Evolutionary conservation across 1,140 invertebrate genomes (phyloP).

Genomic region (Melitaea cinxia): DNA sequence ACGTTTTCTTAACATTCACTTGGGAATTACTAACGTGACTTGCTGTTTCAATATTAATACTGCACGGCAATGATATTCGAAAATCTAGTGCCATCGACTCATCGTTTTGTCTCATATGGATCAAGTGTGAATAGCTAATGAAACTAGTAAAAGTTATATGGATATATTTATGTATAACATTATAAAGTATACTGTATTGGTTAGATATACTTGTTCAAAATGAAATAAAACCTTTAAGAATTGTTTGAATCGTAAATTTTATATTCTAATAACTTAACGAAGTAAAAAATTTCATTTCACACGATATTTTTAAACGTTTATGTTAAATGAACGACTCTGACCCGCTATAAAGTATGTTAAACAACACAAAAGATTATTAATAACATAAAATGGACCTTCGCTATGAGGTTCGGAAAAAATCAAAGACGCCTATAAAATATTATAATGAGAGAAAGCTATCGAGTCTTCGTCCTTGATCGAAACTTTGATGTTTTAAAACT

Average conservation of each 20-base stretch:
- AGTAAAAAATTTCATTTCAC: background rate
- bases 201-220: no score
- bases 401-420: conserved; percentile 33
- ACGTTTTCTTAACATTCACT: conserved; percentile 50
- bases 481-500: conserved; percentile 18
- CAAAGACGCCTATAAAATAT: conserved; percentile 38
- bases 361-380: conserved; percentile 1
- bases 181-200: no score
- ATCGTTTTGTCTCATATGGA: conserved; percentile 13
- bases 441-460: conserved; percentile 45
- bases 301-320: background rate
- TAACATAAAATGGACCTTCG: background rate
- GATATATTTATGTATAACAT: no score
- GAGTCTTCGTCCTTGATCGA: conserved; percentile 39
- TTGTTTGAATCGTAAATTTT: background rate
- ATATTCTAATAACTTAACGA: background rate
- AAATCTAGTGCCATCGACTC: conserved; percentile 11
- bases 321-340: background rate
- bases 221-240: background rate
- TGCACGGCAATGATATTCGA: conserved; percentile 10
- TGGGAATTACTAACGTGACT: conserved; percentile 54
- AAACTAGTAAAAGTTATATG: background rate
- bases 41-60: conserved; percentile 42
- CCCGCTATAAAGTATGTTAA: conserved; percentile 6
- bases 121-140: background rate